Evolutionary conservation across 1,140 invertebrate genomes (phyloP), one percentile per base, ranked within the genome.

Genomic region (Ceratitis capitata): DNA sequence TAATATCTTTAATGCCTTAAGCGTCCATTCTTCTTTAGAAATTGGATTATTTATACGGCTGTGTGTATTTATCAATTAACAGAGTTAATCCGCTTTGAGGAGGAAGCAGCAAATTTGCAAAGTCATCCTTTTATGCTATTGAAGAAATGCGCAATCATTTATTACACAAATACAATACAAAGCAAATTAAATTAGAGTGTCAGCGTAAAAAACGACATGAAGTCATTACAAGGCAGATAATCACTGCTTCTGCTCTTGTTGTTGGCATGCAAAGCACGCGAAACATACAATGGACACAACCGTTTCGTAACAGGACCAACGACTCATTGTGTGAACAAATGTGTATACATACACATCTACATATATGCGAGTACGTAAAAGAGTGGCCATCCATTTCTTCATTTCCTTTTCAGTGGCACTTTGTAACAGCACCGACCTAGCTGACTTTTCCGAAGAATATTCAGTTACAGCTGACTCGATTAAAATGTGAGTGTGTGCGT

Each of bases 61-160:
- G 23, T 61, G 5, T 61, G n/a, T 61, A 61, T 61, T 61, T 45
- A 45, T 78, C 69, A 78, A 78, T 78, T 45, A 78, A 26, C 39
- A 78, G 10, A 45, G 35, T 19, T 74, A 74, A 45, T 42, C 39
- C 23, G 7, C 12, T 45, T 45, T 12, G 39, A n/a, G n/a, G 10
- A 39, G 4, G 35, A 74, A 74, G 14, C 19, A n/a, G n/a, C 12
- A 23, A 42, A 74, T 42, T 74, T 9, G 32, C 29, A 39, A 74
- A 74, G 19, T 7, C 35, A 74, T 42, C 23, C 16, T 35, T 74
- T 74, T 42, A 7, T 74, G 7, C 35, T n/a, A 74, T n/a, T 74
- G 35, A 42, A 74, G 64, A 42, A 42, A 39, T 7, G n/a, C 29
- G 39, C 35, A 74, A n/a, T 35, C 64, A 42, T 42, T 23, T 64